Evolutionary conservation across 30 jellyfish, hydroid and myxozoan genomes (phyloP).

Genomic region (Chrysaora quinquecirrha): DNA sequence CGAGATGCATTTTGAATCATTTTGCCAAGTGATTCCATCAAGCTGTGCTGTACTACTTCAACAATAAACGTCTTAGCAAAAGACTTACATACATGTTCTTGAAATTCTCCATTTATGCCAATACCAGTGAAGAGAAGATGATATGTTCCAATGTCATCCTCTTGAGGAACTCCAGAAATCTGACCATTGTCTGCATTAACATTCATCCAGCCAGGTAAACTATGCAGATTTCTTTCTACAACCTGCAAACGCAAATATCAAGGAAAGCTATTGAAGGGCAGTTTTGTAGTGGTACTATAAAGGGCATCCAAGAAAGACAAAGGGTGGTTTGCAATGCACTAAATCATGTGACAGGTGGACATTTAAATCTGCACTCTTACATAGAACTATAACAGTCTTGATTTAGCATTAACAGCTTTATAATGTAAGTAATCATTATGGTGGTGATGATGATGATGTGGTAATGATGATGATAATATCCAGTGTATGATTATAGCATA

Average conservation of each 20-base stretch:
- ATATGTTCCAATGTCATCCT: constrained; percentile 34
- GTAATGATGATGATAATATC: no score
- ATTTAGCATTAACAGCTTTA: no score
- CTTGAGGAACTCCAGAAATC: constrained; percentile 61
- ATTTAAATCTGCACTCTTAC: neutral
- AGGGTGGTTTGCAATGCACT: neutral
- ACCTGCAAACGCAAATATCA: no score
- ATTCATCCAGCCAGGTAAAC: constrained; percentile 57
- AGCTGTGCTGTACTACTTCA: constrained; percentile 33
- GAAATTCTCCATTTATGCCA: constrained; percentile 6
- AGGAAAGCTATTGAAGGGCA: neutral
- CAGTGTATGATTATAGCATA: no score
- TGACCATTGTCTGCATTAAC: constrained; percentile 3
- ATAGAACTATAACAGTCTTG: no score
- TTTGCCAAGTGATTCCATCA: constrained; percentile 13
- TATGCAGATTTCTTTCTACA: constrained; percentile 16
- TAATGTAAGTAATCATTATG: no score
- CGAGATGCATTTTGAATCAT: constrained; percentile 31
- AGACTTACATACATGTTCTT: constrained; percentile 46
- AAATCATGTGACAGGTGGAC: neutral
- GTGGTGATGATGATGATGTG: no score
- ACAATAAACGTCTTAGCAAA: constrained; percentile 33
- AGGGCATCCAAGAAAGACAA: neutral
- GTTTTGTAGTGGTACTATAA: neutral
- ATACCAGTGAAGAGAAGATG: constrained; percentile 35